Evolutionary conservation across 2,797 vertebrate genomes (phyloP).

Genomic region (Acanthurus lineatus): DNA sequence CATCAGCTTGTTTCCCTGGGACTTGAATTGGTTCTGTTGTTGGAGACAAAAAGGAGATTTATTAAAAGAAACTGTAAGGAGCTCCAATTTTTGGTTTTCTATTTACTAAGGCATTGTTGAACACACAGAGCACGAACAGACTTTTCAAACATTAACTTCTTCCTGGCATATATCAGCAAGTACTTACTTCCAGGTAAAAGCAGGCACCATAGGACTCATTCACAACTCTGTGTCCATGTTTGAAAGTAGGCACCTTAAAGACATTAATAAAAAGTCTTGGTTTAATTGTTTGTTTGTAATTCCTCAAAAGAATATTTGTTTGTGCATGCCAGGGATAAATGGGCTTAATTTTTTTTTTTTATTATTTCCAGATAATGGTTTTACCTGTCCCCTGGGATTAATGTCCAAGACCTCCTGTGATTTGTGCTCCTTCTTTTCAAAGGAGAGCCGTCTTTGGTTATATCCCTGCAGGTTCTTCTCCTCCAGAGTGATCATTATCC

Average conservation of each 20-base stretch:
- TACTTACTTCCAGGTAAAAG: conserved; percentile 85
- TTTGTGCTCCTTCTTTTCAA: conserved; percentile 75
- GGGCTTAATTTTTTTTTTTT: too few species aligned
- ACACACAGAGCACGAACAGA: not conserved
- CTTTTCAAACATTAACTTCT: conserved; percentile 4
- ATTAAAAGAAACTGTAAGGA: not conserved
- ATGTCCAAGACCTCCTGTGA: conserved; percentile 71
- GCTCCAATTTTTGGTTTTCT: conserved; percentile 40
- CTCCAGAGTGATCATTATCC: conserved; percentile 79
- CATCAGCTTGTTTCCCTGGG: conserved; percentile 79
- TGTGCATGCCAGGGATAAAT: too few species aligned
- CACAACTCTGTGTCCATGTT: conserved; percentile 69
- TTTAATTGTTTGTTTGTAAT: too few species aligned
- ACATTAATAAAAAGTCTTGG: too few species aligned
- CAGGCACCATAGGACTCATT: conserved; percentile 84
- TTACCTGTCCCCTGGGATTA: conserved; percentile 82
- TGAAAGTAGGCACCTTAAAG: conserved; percentile 84
- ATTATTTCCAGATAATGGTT: too few species aligned
- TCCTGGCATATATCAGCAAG: not conserved
- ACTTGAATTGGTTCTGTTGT: conserved; percentile 79
- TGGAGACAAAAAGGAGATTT: conserved; percentile 37
- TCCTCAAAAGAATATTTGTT: too few species aligned
- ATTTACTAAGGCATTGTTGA: not conserved
- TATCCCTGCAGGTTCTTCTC: conserved; percentile 81
- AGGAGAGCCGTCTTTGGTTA: conserved; percentile 64